Evolutionary conservation across 2,888 invertebrate species (phyloP).

Genomic region (Ceratothoa steindachneri): DNA sequence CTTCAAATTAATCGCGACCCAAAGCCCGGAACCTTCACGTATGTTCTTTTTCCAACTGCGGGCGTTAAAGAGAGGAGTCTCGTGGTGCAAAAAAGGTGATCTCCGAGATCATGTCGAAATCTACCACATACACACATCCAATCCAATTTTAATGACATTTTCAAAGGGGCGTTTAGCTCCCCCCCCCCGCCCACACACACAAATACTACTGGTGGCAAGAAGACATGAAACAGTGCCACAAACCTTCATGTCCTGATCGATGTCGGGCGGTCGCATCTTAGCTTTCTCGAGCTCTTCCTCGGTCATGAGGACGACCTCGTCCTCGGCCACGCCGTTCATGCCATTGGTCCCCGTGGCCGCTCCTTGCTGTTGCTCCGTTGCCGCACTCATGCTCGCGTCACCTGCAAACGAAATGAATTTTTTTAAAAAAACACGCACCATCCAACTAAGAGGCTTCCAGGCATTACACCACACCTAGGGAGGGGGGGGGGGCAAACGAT

Average conservation of each 20-base stretch:
- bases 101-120: too few species aligned
- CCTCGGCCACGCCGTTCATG: conserved; percentile 39
- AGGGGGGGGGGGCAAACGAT: neutral
- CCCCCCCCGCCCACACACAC: too few species aligned
- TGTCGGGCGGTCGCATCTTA: conserved; percentile 51
- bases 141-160: too few species aligned
- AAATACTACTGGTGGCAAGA: too few species aligned
- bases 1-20: too few species aligned
- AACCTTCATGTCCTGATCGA: conserved; percentile 54
- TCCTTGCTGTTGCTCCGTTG: conserved; percentile 19
- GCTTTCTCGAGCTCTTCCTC: conserved; percentile 50
- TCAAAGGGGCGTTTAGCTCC: too few species aligned
- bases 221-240: neutral
- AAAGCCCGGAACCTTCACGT: too few species aligned
- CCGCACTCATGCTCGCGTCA: conserved; percentile 29
- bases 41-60: too few species aligned
- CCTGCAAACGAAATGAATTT: conserved; percentile 15
- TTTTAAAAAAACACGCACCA: neutral
- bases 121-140: too few species aligned
- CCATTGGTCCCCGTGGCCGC: conserved; percentile 23
- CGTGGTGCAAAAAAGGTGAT: too few species aligned
- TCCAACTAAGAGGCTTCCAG: neutral
- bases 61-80: too few species aligned
- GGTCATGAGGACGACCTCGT: conserved; percentile 44
- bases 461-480: neutral